Conservation (phyloP, 2,113 vertebrate genomes). For the Beaufortia kweichowensis region DNA sequence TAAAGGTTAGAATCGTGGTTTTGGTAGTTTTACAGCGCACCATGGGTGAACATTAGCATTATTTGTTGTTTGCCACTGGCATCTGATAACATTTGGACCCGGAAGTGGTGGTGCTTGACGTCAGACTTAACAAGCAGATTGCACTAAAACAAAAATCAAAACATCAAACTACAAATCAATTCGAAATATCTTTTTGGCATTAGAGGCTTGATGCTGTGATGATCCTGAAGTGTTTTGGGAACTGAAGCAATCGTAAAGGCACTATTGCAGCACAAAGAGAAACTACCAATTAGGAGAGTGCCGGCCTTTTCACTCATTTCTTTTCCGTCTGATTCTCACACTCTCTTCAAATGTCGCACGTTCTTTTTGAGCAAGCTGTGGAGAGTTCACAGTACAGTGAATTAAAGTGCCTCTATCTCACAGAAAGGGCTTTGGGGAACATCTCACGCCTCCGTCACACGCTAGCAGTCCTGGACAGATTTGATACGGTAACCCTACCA, state of each 20-base stretch:
- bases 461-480: constrained; percentile 45
- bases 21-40: no score
- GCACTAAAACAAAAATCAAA: no score
- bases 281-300: constrained; percentile 25
- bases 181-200: not conserved
- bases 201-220: not conserved
- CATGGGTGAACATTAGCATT: no score
- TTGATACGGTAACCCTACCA: constrained; percentile 41
- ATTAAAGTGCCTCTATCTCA: constrained; percentile 43
- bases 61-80: no score
- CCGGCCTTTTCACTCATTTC: not conserved
- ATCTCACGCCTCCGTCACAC: constrained; percentile 44
- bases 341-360: constrained; percentile 34
- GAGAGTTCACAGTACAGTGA: constrained; percentile 40
- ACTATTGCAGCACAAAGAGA: not conserved
- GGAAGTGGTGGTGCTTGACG: no score
- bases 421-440: constrained; percentile 48
- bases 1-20: no score
- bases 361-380: constrained; percentile 37
- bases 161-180: not conserved
- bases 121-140: no score
- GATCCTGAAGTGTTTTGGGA: not conserved
- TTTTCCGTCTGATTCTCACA: constrained; percentile 28
- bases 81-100: no score
- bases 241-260: constrained; percentile 1